phyloP scores from a whole-genome alignment of 2,797 vertebrate species.

The Typhlichthys subterraneus region DNA sequence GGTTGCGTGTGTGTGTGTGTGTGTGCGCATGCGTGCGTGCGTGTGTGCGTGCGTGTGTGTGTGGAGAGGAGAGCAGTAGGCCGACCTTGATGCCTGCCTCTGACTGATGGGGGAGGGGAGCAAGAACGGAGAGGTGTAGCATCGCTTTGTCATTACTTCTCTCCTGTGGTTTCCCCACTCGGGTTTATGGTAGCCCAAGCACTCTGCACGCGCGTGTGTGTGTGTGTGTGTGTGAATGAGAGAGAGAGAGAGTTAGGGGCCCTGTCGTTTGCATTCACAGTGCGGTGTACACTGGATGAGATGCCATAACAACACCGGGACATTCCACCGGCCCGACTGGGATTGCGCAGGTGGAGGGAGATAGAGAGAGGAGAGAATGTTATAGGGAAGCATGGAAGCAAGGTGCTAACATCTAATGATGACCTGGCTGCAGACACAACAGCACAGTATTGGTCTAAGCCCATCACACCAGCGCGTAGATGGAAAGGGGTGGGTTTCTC shows the following conservation, averaged over 20 bases:
- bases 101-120: conserved; percentile 65
- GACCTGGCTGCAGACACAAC: too few relatives aligned
- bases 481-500: too few relatives aligned
- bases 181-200: conserved; percentile 21
- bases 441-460: too few relatives aligned
- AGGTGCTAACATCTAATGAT: too few relatives aligned
- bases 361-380: not conserved
- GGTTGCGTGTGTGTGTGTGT: conserved; percentile 27
- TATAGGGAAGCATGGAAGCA: too few relatives aligned
- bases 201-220: conserved; percentile 33
- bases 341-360: conserved; percentile 42
- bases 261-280: conserved; percentile 42
- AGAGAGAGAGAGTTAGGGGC: conserved; percentile 7
- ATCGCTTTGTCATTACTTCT: conserved; percentile 71
- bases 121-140: conserved; percentile 58
- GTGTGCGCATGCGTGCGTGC: conserved; percentile 16
- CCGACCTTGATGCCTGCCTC: conserved; percentile 67
- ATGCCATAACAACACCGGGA: conserved; percentile 60
- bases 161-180: conserved; percentile 60
- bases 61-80: conserved; percentile 44
- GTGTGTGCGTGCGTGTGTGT: conserved; percentile 12
- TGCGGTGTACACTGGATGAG: conserved; percentile 46
- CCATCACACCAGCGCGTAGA: too few relatives aligned
- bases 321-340: conserved; percentile 60
- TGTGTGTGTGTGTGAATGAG: conserved; percentile 6